Percentiles rank a stretch among this genome's conserved stretches.
phyloP scores from a whole-genome alignment of 1,140 invertebrate species.

The Oncopeltus fasciatus region DNA sequence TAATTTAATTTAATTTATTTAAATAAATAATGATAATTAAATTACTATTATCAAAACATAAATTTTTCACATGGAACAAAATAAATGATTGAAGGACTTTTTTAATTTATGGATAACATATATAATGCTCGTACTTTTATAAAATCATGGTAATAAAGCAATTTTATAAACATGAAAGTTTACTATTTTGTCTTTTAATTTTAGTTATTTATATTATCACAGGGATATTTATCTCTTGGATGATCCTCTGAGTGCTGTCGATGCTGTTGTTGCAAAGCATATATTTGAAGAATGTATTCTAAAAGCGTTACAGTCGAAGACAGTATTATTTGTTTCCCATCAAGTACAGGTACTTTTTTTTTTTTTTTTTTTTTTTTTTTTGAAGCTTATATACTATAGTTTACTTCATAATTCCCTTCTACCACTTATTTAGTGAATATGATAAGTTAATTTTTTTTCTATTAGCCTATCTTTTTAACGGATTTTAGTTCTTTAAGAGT shows the following conservation, averaged over 20 bases:
- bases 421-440: no score
- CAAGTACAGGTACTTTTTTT: constrained; percentile 32
- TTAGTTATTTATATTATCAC: constrained; percentile 8
- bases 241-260: constrained; percentile 51
- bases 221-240: constrained; percentile 57
- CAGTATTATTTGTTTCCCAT: constrained; percentile 50
- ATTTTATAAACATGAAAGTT: neutral
- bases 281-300: constrained; percentile 50
- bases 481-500: neutral
- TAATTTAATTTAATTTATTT: no score
- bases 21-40: no score
- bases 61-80: no score
- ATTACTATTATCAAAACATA: no score
- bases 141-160: no score
- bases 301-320: constrained; percentile 47
- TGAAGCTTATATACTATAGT: no score
- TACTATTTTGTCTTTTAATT: constrained; percentile 29
- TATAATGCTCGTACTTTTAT: no score
- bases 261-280: constrained; percentile 42
- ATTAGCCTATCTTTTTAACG: no score
- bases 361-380: constrained; percentile 1
- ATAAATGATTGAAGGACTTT: neutral
- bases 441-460: no score
- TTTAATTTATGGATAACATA: neutral
- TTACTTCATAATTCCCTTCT: no score